Evolutionary conservation across 2,113 vertebrate genomes (phyloP), one percentile per base, ranked within the genome.

Genomic region (Hyperopisus bebe): DNA sequence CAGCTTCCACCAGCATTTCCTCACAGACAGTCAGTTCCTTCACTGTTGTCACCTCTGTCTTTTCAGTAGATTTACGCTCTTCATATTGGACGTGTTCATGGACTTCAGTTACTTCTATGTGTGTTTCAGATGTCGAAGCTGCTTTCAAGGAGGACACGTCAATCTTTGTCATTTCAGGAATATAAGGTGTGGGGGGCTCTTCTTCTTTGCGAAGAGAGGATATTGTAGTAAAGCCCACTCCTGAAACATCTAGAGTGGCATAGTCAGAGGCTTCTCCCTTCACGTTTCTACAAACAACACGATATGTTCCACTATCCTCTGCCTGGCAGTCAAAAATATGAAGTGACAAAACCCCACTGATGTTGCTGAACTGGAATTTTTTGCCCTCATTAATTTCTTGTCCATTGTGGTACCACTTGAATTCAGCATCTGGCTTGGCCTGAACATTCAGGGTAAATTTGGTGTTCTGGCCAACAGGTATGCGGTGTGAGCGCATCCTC

Each of bases 201-300:
- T 99, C 98, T 1, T 99, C 98, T 94, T 92, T 96, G 83, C 96
- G 96, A 50, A 94, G 94, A 86, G 97, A 97, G 44, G 96, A 95
- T 74, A 95, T 98, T 89, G 96, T 96, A 86, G 96, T 95, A 88
- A 97, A 99, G 91, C 96, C 97, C 84, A 95, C 97, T 89, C 95
- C 97, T 19, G 97, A 95, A 48, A 99, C 97, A 90, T 99, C 98
- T 82, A 99, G 90, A 0, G 97, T 99, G 10, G 98, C 98, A 19
- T 98, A 99, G 92, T 99, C 98, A 5, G 98, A 98, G 35, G 97
- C 97, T 92, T 99, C 98, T 21, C 98, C 98, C 96, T 97, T 99
- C 93, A 96, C 92, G 88, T 99, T 99, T 91, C 94, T 97, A 93
- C 97, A 98, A 80, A 99, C 95, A 6, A 96, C 97, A 70, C 98